Evolutionary conservation across 1,140 invertebrate genomes (phyloP), one percentile per base, ranked within the genome.

Genomic region (Holcopasites calliopsidis): DNA sequence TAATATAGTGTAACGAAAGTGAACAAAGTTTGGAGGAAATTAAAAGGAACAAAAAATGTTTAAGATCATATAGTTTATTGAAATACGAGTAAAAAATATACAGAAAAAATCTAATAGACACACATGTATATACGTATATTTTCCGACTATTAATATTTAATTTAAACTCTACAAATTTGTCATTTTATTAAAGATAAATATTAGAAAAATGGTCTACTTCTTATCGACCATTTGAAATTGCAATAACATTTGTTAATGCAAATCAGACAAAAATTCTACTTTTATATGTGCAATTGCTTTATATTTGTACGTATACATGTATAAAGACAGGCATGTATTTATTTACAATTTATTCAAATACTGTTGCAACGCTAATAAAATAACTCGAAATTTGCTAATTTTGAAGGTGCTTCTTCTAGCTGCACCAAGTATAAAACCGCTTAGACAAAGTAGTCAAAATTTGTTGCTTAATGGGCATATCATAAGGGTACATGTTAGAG

Each of bases 51-150:
- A 73, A 77, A 74, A 83, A 76, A 28, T 64, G 77, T 61, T 77
- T 58, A 76, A 77, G 84, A 82, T n/a, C n/a, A 74, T 38, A 57
- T 40, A 82, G 74, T 82, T 85, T 77, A 85, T 80, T 79, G 26
- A 49, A 79, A 79, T 35, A 76, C 10, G 58, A 60, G 16, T 42
- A 57, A 74, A 80, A 80, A 74, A 66, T 83, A 65, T 64, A 79
- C 73, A 84, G 23, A 66, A 61, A 54, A 83, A 62, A 7, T 83
- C 47, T 76, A 62, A 71, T 44, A 73, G 23, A 47, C 44, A 26
- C 42, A 28, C 35, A 21, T 62, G 21, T 26, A 38, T 76, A 44
- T 38, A 49, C 33, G 38, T 49, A 74, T 35, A 64, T 50, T 40
- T 66, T 71, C 4, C 40, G 50, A 77, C 23, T 35, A 55, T 21